Conservation (phyloP, 2,113 vertebrate species). For the Morone saxatilis region DNA sequence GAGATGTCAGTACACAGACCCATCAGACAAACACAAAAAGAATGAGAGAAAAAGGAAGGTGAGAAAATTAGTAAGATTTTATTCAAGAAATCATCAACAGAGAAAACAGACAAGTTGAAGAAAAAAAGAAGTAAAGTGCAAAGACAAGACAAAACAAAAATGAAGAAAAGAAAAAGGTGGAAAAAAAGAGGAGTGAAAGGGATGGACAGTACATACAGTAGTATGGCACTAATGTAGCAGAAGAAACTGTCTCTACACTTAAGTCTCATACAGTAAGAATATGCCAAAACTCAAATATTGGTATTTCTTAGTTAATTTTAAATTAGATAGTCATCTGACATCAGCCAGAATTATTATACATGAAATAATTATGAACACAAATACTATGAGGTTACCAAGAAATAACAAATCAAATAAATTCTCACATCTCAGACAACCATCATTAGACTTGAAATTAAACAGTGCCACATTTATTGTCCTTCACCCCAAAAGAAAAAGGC, state of each 20-base stretch:
- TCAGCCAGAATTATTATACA: not conserved
- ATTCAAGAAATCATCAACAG: slow-evolving; percentile 63
- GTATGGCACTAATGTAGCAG: not conserved
- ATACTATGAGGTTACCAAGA: not conserved
- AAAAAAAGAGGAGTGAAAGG: slow-evolving; percentile 12
- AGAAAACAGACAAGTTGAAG: slow-evolving; percentile 44
- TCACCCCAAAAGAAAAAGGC: not conserved
- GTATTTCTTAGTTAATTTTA: too few relatives aligned
- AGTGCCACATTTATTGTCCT: not conserved
- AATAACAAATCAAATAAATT: not conserved
- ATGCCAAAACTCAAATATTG: not conserved
- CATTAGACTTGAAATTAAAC: slow-evolving; percentile 48
- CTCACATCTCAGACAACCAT: not conserved
- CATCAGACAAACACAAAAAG: slow-evolving; percentile 33
- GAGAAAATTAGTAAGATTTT: slow-evolving; percentile 72
- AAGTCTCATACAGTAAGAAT: not conserved
- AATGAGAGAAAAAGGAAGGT: slow-evolving; percentile 59
- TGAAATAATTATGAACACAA: not conserved
- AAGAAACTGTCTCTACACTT: not conserved
- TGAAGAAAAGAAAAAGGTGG: slow-evolving; percentile 30
- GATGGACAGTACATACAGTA: slow-evolving; percentile 9
- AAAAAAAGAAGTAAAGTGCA: slow-evolving; percentile 55
- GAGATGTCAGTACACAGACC: slow-evolving; percentile 26
- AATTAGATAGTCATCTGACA: not conserved
- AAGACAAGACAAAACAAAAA: slow-evolving; percentile 40